Base-by-base conservation (phyloP, 2,888 invertebrate genomes). In the Leptopilina myrica region DNA sequence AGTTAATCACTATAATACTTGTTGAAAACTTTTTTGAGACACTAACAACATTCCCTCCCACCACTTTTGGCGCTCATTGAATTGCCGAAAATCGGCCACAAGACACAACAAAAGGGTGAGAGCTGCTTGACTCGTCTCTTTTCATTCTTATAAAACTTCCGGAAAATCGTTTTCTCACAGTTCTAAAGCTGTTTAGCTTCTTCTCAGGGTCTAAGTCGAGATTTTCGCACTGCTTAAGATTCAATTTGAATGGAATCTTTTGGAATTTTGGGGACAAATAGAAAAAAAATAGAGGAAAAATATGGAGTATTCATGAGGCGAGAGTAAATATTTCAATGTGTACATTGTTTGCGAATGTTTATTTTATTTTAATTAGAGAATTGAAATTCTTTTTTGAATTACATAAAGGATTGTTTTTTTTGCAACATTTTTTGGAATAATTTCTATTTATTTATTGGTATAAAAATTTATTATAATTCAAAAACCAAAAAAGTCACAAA, bases 191-290 rank as follows among this genome's bases (percentile, higher is more conserved):
- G 69, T 73, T 73, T 73, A 56, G 56, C 53, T 56, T 33, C 53
- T 53, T 49, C 69, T 73, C 69, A 73, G 49, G 20, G 49, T 8
- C 69, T 56, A 73, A 73, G 69, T 73, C 56, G 69, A 73, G 69
- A 73, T 73, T 73, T 73, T 73, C 69, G 69, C 69, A 73, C 69
- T 73, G 69, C 69, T 73, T 73, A 26, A 67, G 49, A 67, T 62
- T 76, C 65, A 46, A 65, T 14, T 46, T 46, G 20, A n/a, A 46
- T 49, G n/a, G 40, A 46, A 40, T 46, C 33, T 46, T 66, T 67
- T 67, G 64, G 46, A 56, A 43, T 78, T 76, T 73, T 65, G 62
- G 49, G 78, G 75, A 79, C 26, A 78, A 66, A 75, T 66, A 46
- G 64, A 65, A 73, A 77, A 67, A 76, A 76, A 26, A 66, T 62